Evolutionary conservation across 2,113 vertebrate genomes (phyloP).

Genomic region (human (Homo sapiens)): DNA sequence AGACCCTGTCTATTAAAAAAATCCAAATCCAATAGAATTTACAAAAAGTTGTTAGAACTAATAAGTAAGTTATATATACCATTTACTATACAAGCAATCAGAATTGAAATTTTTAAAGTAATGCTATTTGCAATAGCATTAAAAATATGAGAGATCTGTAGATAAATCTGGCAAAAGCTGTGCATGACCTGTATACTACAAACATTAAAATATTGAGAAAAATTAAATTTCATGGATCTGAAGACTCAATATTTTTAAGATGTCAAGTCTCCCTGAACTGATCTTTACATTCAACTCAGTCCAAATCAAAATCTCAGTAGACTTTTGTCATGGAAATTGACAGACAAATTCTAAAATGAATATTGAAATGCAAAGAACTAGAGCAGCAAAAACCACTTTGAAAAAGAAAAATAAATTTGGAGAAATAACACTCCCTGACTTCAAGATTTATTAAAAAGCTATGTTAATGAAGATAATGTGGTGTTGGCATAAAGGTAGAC

Average conservation of each 20-base stretch:
- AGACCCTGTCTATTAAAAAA: too few relatives aligned
- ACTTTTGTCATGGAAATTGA: constrained; percentile 12
- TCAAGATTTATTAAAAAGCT: constrained; percentile 6
- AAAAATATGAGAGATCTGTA: neutral
- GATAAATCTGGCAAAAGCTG: neutral
- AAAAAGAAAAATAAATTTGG: constrained; percentile 31
- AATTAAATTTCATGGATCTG: constrained; percentile 43
- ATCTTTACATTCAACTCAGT: neutral
- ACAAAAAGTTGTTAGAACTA: neutral
- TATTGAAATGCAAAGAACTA: neutral
- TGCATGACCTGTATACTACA: neutral
- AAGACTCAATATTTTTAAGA: neutral
- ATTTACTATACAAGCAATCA: neutral
- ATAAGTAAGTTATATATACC: neutral
- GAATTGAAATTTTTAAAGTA: neutral
- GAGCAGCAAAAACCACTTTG: neutral
- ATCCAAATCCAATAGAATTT: neutral
- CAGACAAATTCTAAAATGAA: neutral
- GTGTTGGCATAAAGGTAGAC: neutral
- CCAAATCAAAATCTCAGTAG: neutral
- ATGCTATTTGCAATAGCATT: neutral
- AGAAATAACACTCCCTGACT: neutral
- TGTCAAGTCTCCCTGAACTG: neutral
- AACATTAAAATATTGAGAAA: neutral
- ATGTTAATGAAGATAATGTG: neutral